These are phyloP conservation scores for Tipula vernalis DNA, from an alignment of 2,888 invertebrate genomes.

Conservation along the genomic window DNA sequence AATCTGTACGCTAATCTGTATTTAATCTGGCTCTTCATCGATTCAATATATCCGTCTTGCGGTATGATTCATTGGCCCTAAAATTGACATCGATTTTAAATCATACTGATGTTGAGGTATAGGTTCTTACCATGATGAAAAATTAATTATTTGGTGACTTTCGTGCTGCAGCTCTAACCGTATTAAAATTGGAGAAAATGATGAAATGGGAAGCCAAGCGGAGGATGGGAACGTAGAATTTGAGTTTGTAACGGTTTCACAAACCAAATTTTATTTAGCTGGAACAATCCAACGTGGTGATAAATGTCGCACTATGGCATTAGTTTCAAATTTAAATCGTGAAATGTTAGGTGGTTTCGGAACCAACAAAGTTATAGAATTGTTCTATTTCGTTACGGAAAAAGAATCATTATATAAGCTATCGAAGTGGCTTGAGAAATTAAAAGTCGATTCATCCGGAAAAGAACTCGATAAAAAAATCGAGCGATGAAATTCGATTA, in stretches of 20 bases:
- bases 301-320: conserved; percentile 63
- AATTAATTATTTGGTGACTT: conserved; percentile 77
- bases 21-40: conserved; percentile 71
- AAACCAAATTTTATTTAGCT: conserved; percentile 60
- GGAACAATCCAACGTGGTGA: conserved; percentile 71
- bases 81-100: conserved; percentile 72
- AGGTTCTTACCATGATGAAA: conserved; percentile 68
- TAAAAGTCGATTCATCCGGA: conserved; percentile 33
- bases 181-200: conserved; percentile 59
- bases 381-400: conserved; percentile 66
- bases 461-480: conserved; percentile 25
- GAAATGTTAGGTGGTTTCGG: conserved; percentile 72
- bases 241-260: conserved; percentile 37
- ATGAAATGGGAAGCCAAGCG: conserved; percentile 37
- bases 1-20: conserved; percentile 51
- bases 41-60: conserved; percentile 67
- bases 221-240: conserved; percentile 35
- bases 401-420: conserved; percentile 58
- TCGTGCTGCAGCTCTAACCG: conserved; percentile 68
- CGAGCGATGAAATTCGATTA: conserved; percentile 63
- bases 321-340: conserved; percentile 59
- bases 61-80: conserved; percentile 73
- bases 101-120: conserved; percentile 91
- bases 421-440: conserved; percentile 65
- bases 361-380: conserved; percentile 65